These are phyloP conservation scores for Danionella cerebrum DNA, from an alignment of 2,113 vertebrate species.

Conservation along the genomic window DNA sequence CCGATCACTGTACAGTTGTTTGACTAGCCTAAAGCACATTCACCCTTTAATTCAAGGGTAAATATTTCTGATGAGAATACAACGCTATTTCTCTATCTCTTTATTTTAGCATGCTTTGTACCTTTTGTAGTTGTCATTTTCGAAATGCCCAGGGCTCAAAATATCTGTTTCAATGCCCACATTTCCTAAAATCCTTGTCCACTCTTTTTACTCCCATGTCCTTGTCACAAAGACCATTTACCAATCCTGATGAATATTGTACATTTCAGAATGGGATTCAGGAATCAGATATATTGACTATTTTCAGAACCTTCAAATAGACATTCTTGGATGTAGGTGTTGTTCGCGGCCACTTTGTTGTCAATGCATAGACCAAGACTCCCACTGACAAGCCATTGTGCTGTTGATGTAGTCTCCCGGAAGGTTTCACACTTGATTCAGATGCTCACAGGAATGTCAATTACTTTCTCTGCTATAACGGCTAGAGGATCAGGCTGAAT, in stretches of 20 bases:
- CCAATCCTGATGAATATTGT: background rate
- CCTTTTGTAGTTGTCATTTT: constrained; percentile 34
- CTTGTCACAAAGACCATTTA: background rate
- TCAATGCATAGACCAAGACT: background rate
- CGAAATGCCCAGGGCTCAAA: constrained; percentile 38
- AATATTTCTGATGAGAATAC: constrained; percentile 13
- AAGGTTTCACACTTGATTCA: background rate
- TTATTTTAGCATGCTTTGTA: constrained; percentile 16
- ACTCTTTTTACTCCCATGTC: background rate
- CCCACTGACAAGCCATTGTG: background rate
- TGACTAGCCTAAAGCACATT: background rate
- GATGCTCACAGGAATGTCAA: background rate
- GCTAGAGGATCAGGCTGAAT: constrained; percentile 6
- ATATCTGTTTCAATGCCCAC: constrained; percentile 29
- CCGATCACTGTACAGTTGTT: no score
- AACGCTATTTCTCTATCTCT: constrained; percentile 3
- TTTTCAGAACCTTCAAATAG: background rate
- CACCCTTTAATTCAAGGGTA: background rate
- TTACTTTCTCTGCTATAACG: constrained; percentile 1
- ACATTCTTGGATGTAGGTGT: background rate
- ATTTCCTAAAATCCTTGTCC: background rate
- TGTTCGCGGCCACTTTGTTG: background rate
- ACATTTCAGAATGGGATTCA: no score
- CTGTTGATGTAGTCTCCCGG: background rate
- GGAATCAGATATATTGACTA: background rate